Base-by-base conservation (phyloP, 2,113 vertebrate species). In the Dipodomys merriami region DNA sequence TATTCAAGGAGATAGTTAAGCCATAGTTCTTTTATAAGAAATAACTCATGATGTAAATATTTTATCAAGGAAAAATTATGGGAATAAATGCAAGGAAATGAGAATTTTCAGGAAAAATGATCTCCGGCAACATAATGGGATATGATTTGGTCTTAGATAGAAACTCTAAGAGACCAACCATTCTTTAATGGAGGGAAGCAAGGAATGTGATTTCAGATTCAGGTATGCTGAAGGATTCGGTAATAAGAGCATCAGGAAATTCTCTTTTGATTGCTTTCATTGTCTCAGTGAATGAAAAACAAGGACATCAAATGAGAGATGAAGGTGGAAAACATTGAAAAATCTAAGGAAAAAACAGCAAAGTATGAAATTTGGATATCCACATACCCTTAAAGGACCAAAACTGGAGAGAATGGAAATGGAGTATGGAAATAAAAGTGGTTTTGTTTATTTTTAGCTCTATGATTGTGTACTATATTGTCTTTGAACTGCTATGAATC, bases 251-350 rank as follows among this genome's bases (percentile, higher is more conserved):
- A 67, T 57, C 53, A 85, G 35, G 46, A 91, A 81, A 83, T 49
- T 84, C 10, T 93, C 25, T 74, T 88, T 68, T 76, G 44, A 35
- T 73, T 90, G 22, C 46, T 76, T 92, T 92, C 20, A 60, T 67
- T 84, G 86, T 80, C 35, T 88, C 33, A 71, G 25, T 60, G 22
- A 87, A 73, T 82, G 25, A 94, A 78, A 82, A 72, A 33, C 12
- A 60, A 73, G 30, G 20, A 15, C 6, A 82, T 73, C 18, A 19
- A 2, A 72, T 68, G 13, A 96, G 53, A 86, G 2, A 91, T 0
- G 11, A 62, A 80, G 16, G 12, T 5, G 5, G 69, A 7, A 5
- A 72, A 72, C 27, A 16, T 30, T 22, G 73, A 13, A 4, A 84
- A 6, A 0, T 29, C 65, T 89, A 53, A 44, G 29, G 23, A 22